Evolutionary conservation across 2,113 vertebrate genomes (phyloP), one percentile per base, ranked within the genome.

Genomic region (Pollachius pollachius): DNA sequence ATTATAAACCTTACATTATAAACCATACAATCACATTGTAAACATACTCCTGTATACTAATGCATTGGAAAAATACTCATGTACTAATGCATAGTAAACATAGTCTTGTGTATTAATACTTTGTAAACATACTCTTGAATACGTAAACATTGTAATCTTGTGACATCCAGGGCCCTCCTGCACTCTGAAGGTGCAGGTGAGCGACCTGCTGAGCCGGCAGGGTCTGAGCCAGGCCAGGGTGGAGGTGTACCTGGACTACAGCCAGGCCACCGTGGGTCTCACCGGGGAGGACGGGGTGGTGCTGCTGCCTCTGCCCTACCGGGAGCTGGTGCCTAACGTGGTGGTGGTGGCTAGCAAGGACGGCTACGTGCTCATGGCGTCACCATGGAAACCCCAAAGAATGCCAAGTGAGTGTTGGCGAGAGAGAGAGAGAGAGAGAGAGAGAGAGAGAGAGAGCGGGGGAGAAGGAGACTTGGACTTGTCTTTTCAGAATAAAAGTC

Each of bases 211-310:
- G 87, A 95, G 89, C 57, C 92, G 86, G 21, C 93, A 92, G 73
- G 84, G 84, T 69, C 80, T 97, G 68, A 87, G 0, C 18, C 87
- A 89, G 68, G 94, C 94, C 0, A 70, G 75, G 25, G 94, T 97
- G 5, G 93, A 96, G 57, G 89, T 97, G 66, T 96, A 94, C 80
- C 81, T 96, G 13, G 96, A 96, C 89, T 89, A 94, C 89, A 94
- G 87, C 0, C 89, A 85, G 77, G 92, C 90, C 19, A 88, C 86
- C 69, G 88, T 91, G 0, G 90, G 87, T 4, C 62, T 92, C 0
- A 95, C 94, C 1, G 90, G 84, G 52, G 89, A 72, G 67, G 90
- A 91, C 1, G 95, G 95, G 15, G 84, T 84, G 3, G 91, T 90
- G 65, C 64, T 93, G 81, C 90, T 96, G 64, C 89, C 73, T 72